Evolutionary conservation across 2,888 invertebrate genomes (phyloP).

Genomic region (Trachelus tabidus): DNA sequence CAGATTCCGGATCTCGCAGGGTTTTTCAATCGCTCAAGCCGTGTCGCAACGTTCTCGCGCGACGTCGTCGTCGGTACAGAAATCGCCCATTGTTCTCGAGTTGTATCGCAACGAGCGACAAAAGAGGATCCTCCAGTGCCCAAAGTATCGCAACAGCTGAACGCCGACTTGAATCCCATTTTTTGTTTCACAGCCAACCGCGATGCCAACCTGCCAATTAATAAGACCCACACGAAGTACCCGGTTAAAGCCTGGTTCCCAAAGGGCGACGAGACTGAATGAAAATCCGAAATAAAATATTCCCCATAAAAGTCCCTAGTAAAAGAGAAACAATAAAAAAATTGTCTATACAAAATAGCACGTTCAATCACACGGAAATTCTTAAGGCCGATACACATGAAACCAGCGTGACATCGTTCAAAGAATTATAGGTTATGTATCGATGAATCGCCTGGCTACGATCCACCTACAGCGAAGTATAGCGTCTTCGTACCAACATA

Average conservation of each 20-base stretch:
- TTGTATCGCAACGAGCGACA: neutral
- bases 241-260: neutral
- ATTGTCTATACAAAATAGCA: neutral
- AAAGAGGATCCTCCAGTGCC: neutral
- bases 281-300: no score
- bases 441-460: neutral
- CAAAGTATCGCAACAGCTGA: neutral
- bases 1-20: neutral
- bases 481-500: neutral
- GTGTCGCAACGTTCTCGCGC: neutral
- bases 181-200: neutral
- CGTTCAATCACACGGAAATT: neutral
- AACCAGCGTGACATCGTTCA: neutral
- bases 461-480: neutral
- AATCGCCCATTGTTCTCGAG: neutral
- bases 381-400: neutral
- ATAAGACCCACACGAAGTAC: neutral
- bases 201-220: neutral
- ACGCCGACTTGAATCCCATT: neutral
- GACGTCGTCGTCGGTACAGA: neutral
- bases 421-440: neutral
- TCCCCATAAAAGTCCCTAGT: no score
- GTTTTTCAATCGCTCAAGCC: neutral
- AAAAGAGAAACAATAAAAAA: no score
- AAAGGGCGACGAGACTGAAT: neutral